Conservation (phyloP, 2,888 invertebrate genomes). For the Drosophila sordidula region DNA sequence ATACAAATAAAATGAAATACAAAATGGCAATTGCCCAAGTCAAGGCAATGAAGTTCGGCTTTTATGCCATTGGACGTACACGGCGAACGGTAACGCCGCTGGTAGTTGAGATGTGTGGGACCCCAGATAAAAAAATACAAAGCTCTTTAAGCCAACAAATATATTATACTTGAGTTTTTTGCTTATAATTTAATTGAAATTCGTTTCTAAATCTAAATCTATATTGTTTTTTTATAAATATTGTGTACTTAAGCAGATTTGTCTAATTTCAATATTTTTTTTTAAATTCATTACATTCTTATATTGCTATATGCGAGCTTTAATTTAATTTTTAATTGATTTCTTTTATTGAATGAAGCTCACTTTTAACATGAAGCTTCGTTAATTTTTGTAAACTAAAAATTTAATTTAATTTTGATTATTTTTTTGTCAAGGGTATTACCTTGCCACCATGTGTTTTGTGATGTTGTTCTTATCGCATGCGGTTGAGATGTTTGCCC, state of each 20-base stretch:
- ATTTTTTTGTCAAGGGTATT: constrained; percentile 21
- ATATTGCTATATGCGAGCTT: no score
- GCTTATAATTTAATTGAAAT: no score
- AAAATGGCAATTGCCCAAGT: constrained; percentile 56
- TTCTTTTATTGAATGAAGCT: no score
- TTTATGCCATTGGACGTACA: constrained; percentile 6
- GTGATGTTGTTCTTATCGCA: constrained; percentile 5
- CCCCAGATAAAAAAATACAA: background rate
- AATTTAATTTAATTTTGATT: background rate
- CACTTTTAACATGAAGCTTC: no score
- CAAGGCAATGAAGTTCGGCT: constrained; percentile 39
- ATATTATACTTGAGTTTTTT: no score
- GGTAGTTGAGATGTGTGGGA: background rate
- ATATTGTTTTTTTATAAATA: no score
- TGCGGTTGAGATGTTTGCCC: constrained; percentile 8
- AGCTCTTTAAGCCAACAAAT: no score
- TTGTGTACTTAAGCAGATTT: no score
- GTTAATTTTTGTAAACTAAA: background rate
- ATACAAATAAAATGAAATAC: constrained; percentile 58
- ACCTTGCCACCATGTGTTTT: background rate
- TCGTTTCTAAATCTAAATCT: no score
- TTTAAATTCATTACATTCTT: no score
- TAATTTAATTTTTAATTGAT: no score
- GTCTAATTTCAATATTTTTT: no score
- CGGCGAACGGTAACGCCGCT: background rate